Conservation (phyloP, 2,113 vertebrate genomes). For the Formicarius rufipectus region DNA sequence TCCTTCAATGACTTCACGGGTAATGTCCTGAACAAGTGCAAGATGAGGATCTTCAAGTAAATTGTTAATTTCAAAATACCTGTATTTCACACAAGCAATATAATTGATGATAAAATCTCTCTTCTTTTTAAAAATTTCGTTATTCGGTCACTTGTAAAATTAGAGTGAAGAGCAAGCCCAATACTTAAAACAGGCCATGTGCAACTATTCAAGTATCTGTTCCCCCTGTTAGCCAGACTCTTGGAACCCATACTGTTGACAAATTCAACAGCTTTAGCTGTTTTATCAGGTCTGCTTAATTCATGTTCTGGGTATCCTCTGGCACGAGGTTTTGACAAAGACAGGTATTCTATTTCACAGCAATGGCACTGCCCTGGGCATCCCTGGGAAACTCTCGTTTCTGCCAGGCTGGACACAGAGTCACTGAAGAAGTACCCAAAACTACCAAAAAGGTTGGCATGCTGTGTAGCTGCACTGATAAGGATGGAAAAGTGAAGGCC, state of each 20-base stretch:
- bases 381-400: background rate
- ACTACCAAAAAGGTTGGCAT: background rate
- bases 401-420: background rate
- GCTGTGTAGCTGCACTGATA: background rate
- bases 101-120: background rate
- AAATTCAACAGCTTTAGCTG: background rate
- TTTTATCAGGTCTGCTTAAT: background rate
- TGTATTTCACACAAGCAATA: background rate
- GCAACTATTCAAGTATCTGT: background rate
- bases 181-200: background rate
- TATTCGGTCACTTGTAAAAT: background rate
- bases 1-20: background rate
- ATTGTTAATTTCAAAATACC: background rate
- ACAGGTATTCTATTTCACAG: background rate
- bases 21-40: background rate
- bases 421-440: background rate
- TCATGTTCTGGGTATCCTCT: background rate
- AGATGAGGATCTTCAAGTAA: background rate
- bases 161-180: background rate
- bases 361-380: background rate
- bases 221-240: background rate
- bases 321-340: background rate
- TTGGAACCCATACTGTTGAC: background rate
- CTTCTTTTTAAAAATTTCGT: background rate
- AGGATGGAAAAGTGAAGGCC: background rate